These are phyloP conservation scores for Brenthis hecate DNA, from an alignment of 2,888 invertebrate genomes.

Conservation along the genomic window DNA sequence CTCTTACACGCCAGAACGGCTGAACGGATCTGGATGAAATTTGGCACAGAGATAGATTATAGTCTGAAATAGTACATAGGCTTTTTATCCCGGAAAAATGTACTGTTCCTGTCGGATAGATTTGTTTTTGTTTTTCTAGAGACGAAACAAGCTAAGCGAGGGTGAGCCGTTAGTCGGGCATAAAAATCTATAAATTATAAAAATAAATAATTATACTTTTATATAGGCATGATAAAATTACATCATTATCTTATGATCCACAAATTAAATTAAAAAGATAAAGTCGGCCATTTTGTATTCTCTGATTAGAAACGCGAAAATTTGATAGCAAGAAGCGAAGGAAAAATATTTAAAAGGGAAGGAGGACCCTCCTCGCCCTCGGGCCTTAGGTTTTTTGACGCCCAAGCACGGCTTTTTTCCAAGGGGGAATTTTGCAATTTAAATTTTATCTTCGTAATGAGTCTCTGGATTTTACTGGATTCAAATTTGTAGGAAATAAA, in stretches of 20 bases:
- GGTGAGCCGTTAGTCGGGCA: no score
- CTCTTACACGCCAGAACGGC: no score
- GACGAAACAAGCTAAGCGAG: no score
- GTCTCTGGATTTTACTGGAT: constrained; percentile 52
- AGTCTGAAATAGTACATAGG: no score
- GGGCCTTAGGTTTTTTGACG: constrained; percentile 62
- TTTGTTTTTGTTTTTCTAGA: no score
- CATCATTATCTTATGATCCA: neutral
- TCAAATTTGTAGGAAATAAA: constrained; percentile 47
- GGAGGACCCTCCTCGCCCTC: constrained; percentile 43
- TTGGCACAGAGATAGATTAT: no score
- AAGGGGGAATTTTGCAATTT: constrained; percentile 75
- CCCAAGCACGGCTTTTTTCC: constrained; percentile 74
- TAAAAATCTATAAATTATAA: neutral
- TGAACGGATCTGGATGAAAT: no score
- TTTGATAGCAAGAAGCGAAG: constrained; percentile 61
- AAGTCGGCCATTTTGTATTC: constrained; percentile 32
- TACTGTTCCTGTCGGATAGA: no score
- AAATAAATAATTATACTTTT: neutral
- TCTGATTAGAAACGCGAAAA: constrained; percentile 39
- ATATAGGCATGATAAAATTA: neutral
- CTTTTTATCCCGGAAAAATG: no score
- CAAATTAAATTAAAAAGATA: constrained; percentile 15
- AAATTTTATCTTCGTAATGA: constrained; percentile 78
- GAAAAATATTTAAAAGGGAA: constrained; percentile 61